These are phyloP conservation scores for Heptranchias perlo DNA, from an alignment of 2,113 vertebrate genomes.

Conservation along the genomic window DNA sequence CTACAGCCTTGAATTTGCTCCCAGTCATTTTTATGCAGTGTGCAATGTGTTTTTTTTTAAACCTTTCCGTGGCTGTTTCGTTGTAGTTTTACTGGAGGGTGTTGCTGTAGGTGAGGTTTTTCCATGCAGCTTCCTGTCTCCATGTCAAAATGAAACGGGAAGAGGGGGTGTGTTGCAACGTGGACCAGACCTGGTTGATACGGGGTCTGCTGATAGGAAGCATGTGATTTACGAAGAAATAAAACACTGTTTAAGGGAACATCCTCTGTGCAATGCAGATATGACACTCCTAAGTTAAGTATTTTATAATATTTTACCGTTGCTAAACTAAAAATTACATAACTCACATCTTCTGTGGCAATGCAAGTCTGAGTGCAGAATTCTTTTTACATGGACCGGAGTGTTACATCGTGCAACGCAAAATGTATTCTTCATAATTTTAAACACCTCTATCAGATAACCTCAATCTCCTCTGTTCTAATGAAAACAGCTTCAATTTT, in stretches of 20 bases:
- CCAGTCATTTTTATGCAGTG: neutral
- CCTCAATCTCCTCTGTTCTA: neutral
- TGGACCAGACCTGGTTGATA: neutral
- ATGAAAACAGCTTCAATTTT: neutral
- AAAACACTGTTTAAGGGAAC: neutral
- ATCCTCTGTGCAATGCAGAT: neutral
- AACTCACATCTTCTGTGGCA: neutral
- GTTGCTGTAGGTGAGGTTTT: neutral
- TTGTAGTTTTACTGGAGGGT: neutral
- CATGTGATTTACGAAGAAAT: neutral
- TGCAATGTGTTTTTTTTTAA: neutral
- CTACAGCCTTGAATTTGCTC: neutral
- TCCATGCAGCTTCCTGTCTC: neutral
- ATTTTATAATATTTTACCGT: neutral
- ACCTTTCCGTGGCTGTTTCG: neutral
- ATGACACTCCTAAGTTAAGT: neutral
- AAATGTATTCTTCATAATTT: neutral
- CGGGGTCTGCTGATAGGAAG: neutral
- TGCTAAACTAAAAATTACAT: neutral
- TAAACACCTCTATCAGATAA: neutral
- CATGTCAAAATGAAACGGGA: slow-evolving; percentile 43
- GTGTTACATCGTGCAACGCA: neutral
- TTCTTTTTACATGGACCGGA: neutral
- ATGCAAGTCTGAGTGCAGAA: neutral
- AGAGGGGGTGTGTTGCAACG: neutral